These are phyloP conservation scores for Isotomurus palustris DNA, from an alignment of 2,888 invertebrate genomes.

Conservation along the genomic window DNA sequence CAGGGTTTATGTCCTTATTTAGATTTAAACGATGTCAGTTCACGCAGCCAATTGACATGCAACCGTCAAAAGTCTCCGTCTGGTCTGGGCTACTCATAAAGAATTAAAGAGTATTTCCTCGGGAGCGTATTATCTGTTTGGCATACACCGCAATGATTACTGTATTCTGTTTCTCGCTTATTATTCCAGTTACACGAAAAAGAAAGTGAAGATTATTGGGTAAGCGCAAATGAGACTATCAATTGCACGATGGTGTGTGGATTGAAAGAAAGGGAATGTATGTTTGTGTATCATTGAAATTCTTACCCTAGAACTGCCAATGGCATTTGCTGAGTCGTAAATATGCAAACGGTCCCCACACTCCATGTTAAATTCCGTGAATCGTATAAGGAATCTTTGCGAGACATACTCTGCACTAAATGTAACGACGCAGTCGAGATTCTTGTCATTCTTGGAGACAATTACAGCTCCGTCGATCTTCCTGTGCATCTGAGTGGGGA, in stretches of 20 bases:
- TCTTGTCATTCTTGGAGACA: slow-evolving; percentile 83
- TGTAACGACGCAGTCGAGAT: slow-evolving; percentile 85
- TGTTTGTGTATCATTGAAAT: too few species aligned
- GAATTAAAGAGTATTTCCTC: too few species aligned
- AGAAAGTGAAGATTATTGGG: too few species aligned
- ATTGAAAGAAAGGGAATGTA: too few species aligned
- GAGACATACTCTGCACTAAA: slow-evolving; percentile 92
- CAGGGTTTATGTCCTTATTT: slow-evolving; percentile 1
- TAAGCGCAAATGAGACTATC: too few species aligned
- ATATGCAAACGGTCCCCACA: slow-evolving; percentile 91
- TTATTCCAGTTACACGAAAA: too few species aligned
- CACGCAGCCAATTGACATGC: neutral
- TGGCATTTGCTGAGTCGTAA: slow-evolving; percentile 87
- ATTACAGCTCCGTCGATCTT: slow-evolving; percentile 88
- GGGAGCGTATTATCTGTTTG: too few species aligned
- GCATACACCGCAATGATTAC: too few species aligned
- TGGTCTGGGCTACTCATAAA: too few species aligned
- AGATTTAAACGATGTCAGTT: neutral
- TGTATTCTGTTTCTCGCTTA: too few species aligned
- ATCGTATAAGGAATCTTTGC: slow-evolving; percentile 89
- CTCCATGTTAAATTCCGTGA: slow-evolving; percentile 84
- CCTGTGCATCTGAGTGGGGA: slow-evolving; percentile 79
- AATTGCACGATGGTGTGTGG: too few species aligned
- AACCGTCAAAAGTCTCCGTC: too few species aligned
- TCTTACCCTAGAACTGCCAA: slow-evolving; percentile 75